These are phyloP conservation scores for Hormiphora californensis DNA, from an alignment of 37 sponge, comb jelly and placozoan species.

Conservation along the genomic window DNA sequence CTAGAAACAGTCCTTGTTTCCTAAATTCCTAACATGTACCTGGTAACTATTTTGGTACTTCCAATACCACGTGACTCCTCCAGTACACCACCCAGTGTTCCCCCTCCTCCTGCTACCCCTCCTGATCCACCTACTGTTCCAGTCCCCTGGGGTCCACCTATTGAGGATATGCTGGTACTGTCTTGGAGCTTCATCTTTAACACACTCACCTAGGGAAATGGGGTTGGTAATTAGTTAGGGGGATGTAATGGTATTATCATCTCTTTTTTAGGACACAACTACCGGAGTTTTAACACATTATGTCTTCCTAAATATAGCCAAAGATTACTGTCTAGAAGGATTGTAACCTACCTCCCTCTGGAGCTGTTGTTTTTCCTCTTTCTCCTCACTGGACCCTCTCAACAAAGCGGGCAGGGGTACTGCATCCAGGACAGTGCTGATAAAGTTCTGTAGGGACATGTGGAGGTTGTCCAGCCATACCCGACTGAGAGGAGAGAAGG, in stretches of 20 bases:
- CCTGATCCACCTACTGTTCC: no score
- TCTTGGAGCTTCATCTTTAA: constrained; percentile 52
- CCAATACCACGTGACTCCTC: no score
- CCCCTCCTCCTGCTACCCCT: no score
- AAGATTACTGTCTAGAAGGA: background rate
- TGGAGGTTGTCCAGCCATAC: constrained; percentile 25
- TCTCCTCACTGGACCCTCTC: background rate
- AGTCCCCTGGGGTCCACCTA: no score
- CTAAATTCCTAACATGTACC: no score
- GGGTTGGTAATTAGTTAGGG: background rate
- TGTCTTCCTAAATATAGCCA: background rate
- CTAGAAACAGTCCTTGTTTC: no score
- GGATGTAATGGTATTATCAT: background rate
- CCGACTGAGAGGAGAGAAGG: no score
- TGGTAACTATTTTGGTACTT: no score
- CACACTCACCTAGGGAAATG: constrained; percentile 21
- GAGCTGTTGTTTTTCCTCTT: constrained; percentile 29
- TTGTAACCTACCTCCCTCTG: background rate
- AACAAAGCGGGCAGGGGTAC: constrained; percentile 16
- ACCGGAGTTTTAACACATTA: background rate
- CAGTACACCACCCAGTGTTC: no score
- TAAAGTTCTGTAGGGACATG: constrained; percentile 33
- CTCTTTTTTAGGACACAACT: background rate
- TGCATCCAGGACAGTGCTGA: constrained; percentile 21
- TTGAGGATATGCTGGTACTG: background rate